Evolutionary conservation across 2,113 vertebrate species (phyloP).

Genomic region (Tetrax tetrax): DNA sequence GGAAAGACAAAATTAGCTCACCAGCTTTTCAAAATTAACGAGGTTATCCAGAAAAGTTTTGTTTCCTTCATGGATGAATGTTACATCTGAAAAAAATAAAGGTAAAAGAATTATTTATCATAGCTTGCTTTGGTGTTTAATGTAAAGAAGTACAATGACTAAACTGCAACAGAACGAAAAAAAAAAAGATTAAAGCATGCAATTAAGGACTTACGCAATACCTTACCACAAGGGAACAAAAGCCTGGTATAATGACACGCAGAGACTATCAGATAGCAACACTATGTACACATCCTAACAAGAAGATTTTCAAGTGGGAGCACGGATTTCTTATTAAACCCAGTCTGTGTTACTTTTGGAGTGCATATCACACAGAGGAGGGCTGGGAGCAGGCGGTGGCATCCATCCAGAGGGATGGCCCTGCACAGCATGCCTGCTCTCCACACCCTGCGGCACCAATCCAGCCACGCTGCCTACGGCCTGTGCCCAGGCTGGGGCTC

Average conservation of each 20-base stretch:
- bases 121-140: background rate
- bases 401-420: background rate
- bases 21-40: slow-evolving; percentile 98
- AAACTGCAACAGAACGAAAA: background rate
- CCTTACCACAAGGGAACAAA: background rate
- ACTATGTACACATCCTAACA: background rate
- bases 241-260: background rate
- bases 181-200: background rate
- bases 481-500: background rate
- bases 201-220: background rate
- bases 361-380: background rate
- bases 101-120: background rate
- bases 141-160: background rate
- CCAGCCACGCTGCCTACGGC: fast-evolving
- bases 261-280: background rate
- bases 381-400: background rate
- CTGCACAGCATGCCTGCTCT: background rate
- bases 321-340: background rate
- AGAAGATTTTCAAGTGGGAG: background rate
- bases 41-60: slow-evolving; percentile 98
- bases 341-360: background rate
- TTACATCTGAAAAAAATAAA: slow-evolving; percentile 84
- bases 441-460: fast-evolving
- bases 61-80: slow-evolving; percentile 98
- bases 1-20: slow-evolving; percentile 75